Evolutionary conservation across 35 echinoderm and acorn worm genomes (phyloP).

Genomic region (Ophiothrix spiculata): DNA sequence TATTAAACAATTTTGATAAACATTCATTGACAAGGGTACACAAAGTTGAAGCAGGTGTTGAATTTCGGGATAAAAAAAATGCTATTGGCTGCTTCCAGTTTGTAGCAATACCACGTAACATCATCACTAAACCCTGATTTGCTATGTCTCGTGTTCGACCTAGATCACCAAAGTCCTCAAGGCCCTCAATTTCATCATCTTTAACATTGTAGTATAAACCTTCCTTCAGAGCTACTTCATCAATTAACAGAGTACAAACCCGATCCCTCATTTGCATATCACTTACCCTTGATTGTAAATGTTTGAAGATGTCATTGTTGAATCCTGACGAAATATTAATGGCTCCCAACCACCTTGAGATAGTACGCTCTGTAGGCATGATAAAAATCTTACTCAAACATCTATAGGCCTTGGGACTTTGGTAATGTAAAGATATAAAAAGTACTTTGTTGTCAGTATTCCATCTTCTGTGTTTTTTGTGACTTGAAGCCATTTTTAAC

Average conservation of each 20-base stretch:
- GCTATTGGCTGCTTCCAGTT: constrained; percentile 60
- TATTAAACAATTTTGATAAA: too few species aligned
- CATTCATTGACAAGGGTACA: too few species aligned
- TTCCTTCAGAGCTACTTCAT: constrained; percentile 38
- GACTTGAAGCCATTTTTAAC: constrained; percentile 14
- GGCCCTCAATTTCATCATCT: constrained; percentile 57
- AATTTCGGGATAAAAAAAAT: too few species aligned
- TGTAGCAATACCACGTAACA: constrained; percentile 40
- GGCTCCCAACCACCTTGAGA: constrained; percentile 30
- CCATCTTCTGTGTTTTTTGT: constrained; percentile 41
- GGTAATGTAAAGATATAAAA: constrained; percentile 56
- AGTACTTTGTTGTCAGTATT: constrained; percentile 32
- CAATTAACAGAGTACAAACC: constrained; percentile 41
- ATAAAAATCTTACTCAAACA: constrained; percentile 38
- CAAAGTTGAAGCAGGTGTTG: too few species aligned
- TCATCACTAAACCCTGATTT: constrained; percentile 58
- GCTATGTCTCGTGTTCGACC: constrained; percentile 29
- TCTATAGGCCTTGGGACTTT: constrained; percentile 38
- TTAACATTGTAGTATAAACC: constrained; percentile 39
- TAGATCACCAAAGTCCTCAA: constrained; percentile 47
- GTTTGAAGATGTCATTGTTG: neutral
- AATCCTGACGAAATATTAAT: neutral
- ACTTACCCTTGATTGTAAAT: neutral
- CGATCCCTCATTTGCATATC: constrained; percentile 37
- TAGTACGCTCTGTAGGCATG: constrained; percentile 26